Conservation (phyloP, 2,113 vertebrate species). For the Dendropsophus ebraccatus region DNA sequence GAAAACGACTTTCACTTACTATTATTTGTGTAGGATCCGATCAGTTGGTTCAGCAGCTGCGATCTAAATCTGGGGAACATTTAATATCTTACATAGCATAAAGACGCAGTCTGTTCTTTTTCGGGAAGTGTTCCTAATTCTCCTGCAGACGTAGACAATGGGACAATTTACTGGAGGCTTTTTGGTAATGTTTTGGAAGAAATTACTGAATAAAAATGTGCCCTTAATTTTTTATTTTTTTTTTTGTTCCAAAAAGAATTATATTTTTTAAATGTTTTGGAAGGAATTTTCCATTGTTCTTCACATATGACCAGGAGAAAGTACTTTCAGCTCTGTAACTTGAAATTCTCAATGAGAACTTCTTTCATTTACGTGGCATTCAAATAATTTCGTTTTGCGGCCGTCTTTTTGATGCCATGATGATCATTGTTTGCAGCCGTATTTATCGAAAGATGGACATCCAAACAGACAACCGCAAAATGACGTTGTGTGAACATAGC, state of each 20-base stretch:
- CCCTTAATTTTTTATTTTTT: neutral
- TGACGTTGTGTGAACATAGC: too few species aligned
- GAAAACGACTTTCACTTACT: constrained; percentile 16
- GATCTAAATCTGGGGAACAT: constrained; percentile 31
- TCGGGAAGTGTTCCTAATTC: neutral
- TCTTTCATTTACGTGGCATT: too few species aligned
- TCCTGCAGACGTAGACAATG: neutral
- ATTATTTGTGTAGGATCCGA: constrained; percentile 40
- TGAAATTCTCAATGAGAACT: too few species aligned
- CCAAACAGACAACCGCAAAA: too few species aligned
- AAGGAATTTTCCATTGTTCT: neutral
- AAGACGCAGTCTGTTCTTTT: neutral
- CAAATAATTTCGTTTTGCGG: too few species aligned
- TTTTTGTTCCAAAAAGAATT: neutral
- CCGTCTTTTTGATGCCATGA: too few species aligned
- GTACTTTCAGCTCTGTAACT: too few species aligned
- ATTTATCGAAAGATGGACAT: too few species aligned
- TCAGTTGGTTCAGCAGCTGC: constrained; percentile 38
- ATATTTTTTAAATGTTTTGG: neutral
- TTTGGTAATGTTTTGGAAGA: neutral
- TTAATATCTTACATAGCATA: constrained; percentile 21
- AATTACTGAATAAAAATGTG: neutral
- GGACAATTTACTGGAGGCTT: neutral
- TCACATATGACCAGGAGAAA: too few species aligned
- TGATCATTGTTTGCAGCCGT: too few species aligned